Percentiles rank a stretch among this genome's conserved stretches.
Conservation (phyloP, 1,140 invertebrate genomes). For the Drosophila hydei region DNA sequence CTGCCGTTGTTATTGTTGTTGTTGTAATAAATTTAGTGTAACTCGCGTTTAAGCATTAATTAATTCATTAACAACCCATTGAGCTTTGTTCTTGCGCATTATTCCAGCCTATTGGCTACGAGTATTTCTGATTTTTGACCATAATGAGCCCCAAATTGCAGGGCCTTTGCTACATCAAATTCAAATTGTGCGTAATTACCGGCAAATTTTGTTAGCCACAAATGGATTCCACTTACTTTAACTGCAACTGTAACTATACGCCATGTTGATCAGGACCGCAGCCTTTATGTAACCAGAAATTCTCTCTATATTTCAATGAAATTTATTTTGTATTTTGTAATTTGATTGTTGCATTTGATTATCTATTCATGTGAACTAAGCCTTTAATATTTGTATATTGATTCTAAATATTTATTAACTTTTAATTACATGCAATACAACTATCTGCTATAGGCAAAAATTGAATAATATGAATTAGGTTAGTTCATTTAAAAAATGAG, state of each 20-base stretch:
- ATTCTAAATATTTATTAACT: too few relatives aligned
- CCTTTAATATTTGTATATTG: too few relatives aligned
- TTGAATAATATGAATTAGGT: too few relatives aligned
- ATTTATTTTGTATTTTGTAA: slow-evolving; percentile 2
- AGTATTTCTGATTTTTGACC: slow-evolving; percentile 69
- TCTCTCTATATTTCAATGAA: slow-evolving; percentile 29
- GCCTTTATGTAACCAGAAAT: slow-evolving; percentile 12
- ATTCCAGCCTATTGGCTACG: slow-evolving; percentile 77
- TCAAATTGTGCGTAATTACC: slow-evolving; percentile 56
- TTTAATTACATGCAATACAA: too few relatives aligned
- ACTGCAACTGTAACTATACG: too few relatives aligned
- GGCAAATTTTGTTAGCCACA: slow-evolving; percentile 46
- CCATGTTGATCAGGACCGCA: too few relatives aligned
- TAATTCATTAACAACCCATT: slow-evolving; percentile 78
- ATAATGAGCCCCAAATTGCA: slow-evolving; percentile 38
- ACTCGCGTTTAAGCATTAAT: slow-evolving; percentile 65
- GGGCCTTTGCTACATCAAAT: slow-evolving; percentile 5
- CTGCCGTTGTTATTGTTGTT: slow-evolving; percentile 56
- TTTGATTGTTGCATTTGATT: slow-evolving; percentile 16
- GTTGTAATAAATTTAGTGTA: slow-evolving; percentile 43
- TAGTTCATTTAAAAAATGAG: too few relatives aligned
- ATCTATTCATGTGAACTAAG: too few relatives aligned
- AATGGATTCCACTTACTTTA: slow-evolving; percentile 16
- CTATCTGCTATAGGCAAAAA: too few relatives aligned
- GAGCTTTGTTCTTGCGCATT: slow-evolving; percentile 49